Evolutionary conservation across 2,113 vertebrate genomes (phyloP).

Genomic region (Gavialis gangeticus): DNA sequence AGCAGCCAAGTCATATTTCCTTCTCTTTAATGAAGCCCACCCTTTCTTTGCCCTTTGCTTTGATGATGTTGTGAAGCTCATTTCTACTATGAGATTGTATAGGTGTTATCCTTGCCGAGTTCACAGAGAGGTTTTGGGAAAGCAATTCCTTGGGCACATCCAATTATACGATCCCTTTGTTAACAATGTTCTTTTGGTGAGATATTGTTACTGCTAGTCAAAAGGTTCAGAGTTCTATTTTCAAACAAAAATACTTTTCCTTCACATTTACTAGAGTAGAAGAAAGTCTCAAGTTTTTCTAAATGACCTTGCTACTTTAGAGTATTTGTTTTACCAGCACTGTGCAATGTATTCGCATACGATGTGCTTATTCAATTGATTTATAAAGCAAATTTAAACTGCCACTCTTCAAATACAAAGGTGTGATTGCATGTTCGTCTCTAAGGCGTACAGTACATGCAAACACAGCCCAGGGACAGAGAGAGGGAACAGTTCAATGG

Average conservation of each 20-base stretch:
- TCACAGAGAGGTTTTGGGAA: not conserved
- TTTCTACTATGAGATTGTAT: not conserved
- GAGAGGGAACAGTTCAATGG: not conserved
- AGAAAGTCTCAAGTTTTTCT: not conserved
- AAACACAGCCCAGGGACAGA: not conserved
- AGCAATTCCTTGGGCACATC: not conserved
- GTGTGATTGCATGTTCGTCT: not conserved
- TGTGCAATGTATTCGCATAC: not conserved
- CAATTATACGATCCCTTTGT: rapidly evolving
- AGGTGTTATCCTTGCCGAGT: not conserved
- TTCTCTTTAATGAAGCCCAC: not conserved
- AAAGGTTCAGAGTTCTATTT: not conserved
- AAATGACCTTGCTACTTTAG: not conserved
- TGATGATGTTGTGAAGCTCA: not conserved
- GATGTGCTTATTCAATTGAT: not conserved
- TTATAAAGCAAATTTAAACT: not conserved
- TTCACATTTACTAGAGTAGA: not conserved
- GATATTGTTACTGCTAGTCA: rapidly evolving
- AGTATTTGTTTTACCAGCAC: not conserved
- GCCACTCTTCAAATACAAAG: not conserved
- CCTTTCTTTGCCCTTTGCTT: not conserved
- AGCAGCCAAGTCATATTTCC: not conserved
- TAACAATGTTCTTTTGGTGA: not conserved
- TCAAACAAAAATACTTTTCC: not conserved
- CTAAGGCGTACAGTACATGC: not conserved